Percentiles rank a stretch among this genome's conserved stretches.
phyloP scores from a whole-genome alignment of 2,888 invertebrate species.

The Diaperis boleti region DNA sequence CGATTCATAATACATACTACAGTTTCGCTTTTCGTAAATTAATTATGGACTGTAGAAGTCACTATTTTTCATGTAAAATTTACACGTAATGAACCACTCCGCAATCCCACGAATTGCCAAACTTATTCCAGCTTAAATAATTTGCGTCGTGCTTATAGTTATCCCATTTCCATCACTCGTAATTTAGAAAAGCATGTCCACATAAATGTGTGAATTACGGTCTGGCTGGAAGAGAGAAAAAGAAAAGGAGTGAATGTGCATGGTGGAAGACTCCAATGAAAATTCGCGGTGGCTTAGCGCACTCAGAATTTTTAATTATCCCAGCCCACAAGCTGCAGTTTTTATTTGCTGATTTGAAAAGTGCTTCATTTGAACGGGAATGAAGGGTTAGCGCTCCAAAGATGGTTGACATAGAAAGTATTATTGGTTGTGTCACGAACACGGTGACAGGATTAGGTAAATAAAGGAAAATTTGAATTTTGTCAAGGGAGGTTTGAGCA shows the following conservation, averaged over 20 bases:
- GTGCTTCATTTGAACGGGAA: slow-evolving; percentile 57
- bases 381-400: slow-evolving; percentile 54
- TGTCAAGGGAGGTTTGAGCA: background rate
- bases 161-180: slow-evolving; percentile 11
- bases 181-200: slow-evolving; percentile 25
- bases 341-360: slow-evolving; percentile 62
- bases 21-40: no score
- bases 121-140: background rate
- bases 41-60: no score
- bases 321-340: slow-evolving; percentile 66
- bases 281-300: slow-evolving; percentile 51
- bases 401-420: slow-evolving; percentile 50
- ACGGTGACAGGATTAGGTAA: background rate
- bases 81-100: no score
- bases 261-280: slow-evolving; percentile 56
- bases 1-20: no score
- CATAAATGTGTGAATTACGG: background rate
- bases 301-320: slow-evolving; percentile 66
- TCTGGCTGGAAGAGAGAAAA: slow-evolving; percentile 31
- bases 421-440: background rate
- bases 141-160: background rate
- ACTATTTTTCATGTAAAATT: no score
- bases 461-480: background rate
- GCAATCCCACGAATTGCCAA: no score
- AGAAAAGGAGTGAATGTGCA: slow-evolving; percentile 33